phyloP scores from a whole-genome alignment of 2,797 vertebrate genomes.

The Pristis pectinata region DNA sequence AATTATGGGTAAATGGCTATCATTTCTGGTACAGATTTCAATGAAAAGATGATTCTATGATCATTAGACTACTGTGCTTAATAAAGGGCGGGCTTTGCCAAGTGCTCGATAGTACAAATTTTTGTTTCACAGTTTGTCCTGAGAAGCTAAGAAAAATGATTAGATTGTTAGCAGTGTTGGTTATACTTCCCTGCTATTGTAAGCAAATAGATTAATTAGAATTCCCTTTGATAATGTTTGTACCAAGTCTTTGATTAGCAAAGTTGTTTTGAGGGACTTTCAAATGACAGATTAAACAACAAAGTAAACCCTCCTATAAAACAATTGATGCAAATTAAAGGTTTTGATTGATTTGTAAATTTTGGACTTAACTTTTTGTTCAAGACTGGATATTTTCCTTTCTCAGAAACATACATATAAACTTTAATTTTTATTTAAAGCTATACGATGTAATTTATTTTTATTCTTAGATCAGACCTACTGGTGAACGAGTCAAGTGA shows the following conservation, averaged over 20 bases:
- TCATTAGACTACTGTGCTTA: too few relatives aligned
- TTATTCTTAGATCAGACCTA: constrained; percentile 59
- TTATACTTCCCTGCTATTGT: not conserved
- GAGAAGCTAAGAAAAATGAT: not conserved
- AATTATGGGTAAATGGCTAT: too few relatives aligned
- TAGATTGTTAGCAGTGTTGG: not conserved
- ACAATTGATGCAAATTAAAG: not conserved
- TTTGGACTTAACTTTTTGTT: not conserved
- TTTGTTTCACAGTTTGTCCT: not conserved
- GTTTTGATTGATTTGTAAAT: not conserved
- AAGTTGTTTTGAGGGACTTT: not conserved
- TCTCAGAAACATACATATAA: not conserved
- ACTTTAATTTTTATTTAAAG: not conserved
- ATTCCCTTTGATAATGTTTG: not conserved
- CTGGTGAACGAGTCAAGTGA: constrained; percentile 48
- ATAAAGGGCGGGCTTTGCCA: not conserved
- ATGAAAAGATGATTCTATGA: too few relatives aligned
- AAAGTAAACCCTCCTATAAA: not conserved
- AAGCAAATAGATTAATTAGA: not conserved
- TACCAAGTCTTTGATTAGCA: not conserved
- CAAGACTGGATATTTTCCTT: not conserved
- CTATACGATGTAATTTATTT: not conserved
- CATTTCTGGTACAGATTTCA: too few relatives aligned
- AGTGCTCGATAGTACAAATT: not conserved
- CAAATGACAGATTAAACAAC: not conserved